Conservation (phyloP, 2,888 invertebrate species). For the Caenorhabditis auriculariae region DNA sequence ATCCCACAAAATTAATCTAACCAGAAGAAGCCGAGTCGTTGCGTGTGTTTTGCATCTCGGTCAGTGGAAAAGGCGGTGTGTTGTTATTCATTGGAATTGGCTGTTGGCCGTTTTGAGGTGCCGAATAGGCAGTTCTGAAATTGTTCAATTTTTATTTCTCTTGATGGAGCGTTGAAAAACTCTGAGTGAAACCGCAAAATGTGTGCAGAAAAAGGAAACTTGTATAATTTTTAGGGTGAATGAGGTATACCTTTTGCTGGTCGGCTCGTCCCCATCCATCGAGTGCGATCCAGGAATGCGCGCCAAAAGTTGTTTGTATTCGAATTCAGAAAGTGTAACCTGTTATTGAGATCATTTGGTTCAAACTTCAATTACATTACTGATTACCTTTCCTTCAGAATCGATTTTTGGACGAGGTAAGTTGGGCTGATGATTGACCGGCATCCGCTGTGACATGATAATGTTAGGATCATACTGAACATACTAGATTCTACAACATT, state of each 20-base stretch:
- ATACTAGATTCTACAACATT: background rate
- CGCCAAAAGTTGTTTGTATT: conserved; percentile 35
- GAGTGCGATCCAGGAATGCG: conserved; percentile 20
- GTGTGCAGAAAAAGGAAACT: too few relatives aligned
- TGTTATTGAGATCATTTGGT: conserved; percentile 7
- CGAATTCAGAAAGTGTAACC: conserved; percentile 43
- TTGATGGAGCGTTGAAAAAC: background rate
- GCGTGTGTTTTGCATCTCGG: conserved; percentile 19
- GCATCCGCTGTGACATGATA: conserved; percentile 29
- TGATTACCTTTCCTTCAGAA: conserved; percentile 22
- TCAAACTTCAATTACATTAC: background rate
- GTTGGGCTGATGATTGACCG: conserved; percentile 4
- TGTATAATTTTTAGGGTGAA: background rate
- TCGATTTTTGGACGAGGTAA: conserved; percentile 14
- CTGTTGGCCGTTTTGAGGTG: too few relatives aligned
- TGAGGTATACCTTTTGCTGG: conserved; percentile 19
- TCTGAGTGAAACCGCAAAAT: background rate
- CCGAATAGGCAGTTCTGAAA: conserved; percentile 22
- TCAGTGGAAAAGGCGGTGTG: conserved; percentile 26
- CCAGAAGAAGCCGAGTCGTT: conserved; percentile 24
- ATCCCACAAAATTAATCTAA: background rate
- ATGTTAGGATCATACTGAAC: conserved; percentile 48
- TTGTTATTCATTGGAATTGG: conserved; percentile 13
- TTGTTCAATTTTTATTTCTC: background rate
- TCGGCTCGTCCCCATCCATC: conserved; percentile 28